These are phyloP conservation scores for Spialia ferax DNA, from an alignment of 2,888 invertebrate genomes.

Conservation along the genomic window DNA sequence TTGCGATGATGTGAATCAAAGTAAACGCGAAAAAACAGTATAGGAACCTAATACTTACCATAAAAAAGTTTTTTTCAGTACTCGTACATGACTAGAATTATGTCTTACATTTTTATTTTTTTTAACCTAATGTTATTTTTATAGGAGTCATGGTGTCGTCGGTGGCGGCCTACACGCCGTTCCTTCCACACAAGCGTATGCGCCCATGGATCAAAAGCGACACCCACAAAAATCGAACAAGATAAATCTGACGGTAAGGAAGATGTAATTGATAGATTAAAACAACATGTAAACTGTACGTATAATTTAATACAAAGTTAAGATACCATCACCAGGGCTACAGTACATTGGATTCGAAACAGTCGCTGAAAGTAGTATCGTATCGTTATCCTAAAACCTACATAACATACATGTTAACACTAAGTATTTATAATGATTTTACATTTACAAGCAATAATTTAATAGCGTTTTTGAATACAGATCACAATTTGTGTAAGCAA, in stretches of 20 bases:
- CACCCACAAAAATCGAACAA: slow-evolving; percentile 72
- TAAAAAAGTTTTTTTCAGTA: too few species aligned
- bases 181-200: slow-evolving; percentile 76
- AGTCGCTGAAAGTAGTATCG: slow-evolving; percentile 25
- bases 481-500: slow-evolving; percentile 76
- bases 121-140: slow-evolving; percentile 47
- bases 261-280: slow-evolving; percentile 31
- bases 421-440: slow-evolving; percentile 65
- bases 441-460: slow-evolving; percentile 80
- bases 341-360: slow-evolving; percentile 51
- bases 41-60: too few species aligned
- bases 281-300: slow-evolving; percentile 52
- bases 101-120: not conserved
- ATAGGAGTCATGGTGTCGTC: slow-evolving; percentile 89
- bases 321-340: slow-evolving; percentile 80
- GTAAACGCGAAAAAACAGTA: too few species aligned
- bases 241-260: slow-evolving; percentile 80
- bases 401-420: slow-evolving; percentile 48
- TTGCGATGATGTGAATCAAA: too few species aligned
- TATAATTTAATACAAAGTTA: slow-evolving; percentile 70
- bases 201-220: slow-evolving; percentile 72
- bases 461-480: slow-evolving; percentile 78
- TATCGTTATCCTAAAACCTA: slow-evolving; percentile 25
- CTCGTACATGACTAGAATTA: too few species aligned
- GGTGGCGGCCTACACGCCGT: slow-evolving; percentile 85